These are phyloP conservation scores for Zoanthus gigantus DNA, from an alignment of 92 coral and sea anemone species.

Conservation along the genomic window DNA sequence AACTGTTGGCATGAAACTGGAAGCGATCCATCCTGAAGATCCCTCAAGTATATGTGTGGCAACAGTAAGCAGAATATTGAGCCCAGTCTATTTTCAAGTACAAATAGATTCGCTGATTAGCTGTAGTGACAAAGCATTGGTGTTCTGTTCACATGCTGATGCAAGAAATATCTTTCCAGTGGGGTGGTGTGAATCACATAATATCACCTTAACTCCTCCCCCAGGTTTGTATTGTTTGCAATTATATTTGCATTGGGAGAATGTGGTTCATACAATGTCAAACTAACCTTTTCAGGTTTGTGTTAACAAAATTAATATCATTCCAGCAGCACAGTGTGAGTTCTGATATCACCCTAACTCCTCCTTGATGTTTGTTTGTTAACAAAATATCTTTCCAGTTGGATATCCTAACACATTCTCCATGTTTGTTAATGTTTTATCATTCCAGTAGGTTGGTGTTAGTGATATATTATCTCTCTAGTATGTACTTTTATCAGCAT, in stretches of 20 bases:
- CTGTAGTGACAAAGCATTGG: constrained; percentile 41
- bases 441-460: too few relatives aligned
- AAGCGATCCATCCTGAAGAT: constrained; percentile 85
- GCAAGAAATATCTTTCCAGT: constrained; percentile 88
- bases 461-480: too few relatives aligned
- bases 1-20: constrained; percentile 76
- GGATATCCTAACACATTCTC: too few relatives aligned
- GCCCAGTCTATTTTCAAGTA: constrained; percentile 71
- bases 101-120: constrained; percentile 74
- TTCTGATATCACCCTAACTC: too few relatives aligned
- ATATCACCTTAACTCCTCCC: constrained; percentile 81
- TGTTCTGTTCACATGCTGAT: constrained; percentile 75
- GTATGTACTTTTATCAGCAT: too few relatives aligned
- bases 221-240: constrained; percentile 63
- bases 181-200: constrained; percentile 87
- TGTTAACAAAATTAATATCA: too few relatives aligned
- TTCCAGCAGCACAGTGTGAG: too few relatives aligned
- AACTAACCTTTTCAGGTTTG: too few relatives aligned
- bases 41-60: constrained; percentile 91
- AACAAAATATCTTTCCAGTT: too few relatives aligned
- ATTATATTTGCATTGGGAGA: not conserved
- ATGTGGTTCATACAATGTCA: too few relatives aligned
- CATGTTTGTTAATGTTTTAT: too few relatives aligned
- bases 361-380: too few relatives aligned
- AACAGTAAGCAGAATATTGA: constrained; percentile 64